Percentiles rank a stretch among this genome's conserved stretches.
These are phyloP conservation scores for Dipus sagitta DNA, from an alignment of 2,797 vertebrate genomes.

Conservation along the genomic window DNA sequence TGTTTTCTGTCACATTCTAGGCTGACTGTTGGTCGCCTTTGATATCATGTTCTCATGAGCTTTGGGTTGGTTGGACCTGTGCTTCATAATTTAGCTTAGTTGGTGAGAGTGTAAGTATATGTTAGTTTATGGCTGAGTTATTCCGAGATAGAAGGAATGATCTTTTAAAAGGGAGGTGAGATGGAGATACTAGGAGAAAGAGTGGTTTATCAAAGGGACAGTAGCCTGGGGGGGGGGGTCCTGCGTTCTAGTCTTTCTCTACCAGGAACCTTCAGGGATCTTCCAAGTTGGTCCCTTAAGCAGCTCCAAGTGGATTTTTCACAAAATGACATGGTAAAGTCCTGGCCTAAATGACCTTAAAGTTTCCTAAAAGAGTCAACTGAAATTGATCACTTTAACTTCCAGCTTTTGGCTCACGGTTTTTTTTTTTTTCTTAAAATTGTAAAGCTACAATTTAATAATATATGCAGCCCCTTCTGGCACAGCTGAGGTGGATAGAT, in stretches of 20 bases:
- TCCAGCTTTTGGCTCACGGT: not conserved
- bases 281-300: not conserved
- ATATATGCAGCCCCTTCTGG: not conserved
- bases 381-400: slow-evolving; percentile 10
- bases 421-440: not conserved
- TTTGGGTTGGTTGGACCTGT: slow-evolving; percentile 37
- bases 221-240: not conserved
- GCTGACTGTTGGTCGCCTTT: slow-evolving; percentile 5
- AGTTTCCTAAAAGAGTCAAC: not conserved
- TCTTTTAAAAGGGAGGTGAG: not conserved
- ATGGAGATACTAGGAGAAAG: too few relatives aligned
- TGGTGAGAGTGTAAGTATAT: not conserved
- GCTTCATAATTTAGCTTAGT: slow-evolving; percentile 41
- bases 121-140: slow-evolving; percentile 46
- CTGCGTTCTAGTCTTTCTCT: not conserved
- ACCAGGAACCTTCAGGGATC: not conserved
- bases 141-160: slow-evolving; percentile 34
- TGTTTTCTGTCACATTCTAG: slow-evolving; percentile 41
- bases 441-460: not conserved
- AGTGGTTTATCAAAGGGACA: not conserved
- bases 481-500: not conserved
- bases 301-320: slow-evolving; percentile 1
- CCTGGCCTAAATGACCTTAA: not conserved
- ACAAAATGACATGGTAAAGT: slow-evolving; percentile 29
- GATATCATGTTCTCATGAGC: slow-evolving; percentile 31